phyloP scores from a whole-genome alignment of 2,797 vertebrate genomes.

The Borostomias antarcticus region DNA sequence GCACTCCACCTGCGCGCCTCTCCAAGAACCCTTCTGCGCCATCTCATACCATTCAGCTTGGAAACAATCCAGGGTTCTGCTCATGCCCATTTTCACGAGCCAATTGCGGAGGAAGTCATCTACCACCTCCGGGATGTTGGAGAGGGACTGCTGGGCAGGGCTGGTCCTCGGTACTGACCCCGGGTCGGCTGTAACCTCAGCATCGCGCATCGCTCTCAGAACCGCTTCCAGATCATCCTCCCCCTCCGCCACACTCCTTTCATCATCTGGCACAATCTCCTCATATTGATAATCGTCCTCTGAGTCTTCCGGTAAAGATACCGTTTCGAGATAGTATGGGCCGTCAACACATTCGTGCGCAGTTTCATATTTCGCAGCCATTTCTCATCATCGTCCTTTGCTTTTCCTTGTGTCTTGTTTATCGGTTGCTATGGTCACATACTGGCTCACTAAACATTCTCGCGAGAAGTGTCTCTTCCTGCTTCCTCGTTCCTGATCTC shows the following conservation, averaged over 20 bases:
- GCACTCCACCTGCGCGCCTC: conserved; percentile 51
- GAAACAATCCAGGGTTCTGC: conserved; percentile 84
- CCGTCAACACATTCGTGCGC: conserved; percentile 36
- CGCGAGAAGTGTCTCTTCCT: no score
- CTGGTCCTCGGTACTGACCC: conserved; percentile 6
- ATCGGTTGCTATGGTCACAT: conserved; percentile 39
- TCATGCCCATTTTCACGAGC: conserved; percentile 82
- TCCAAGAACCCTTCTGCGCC: conserved; percentile 69
- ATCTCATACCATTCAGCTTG: conserved; percentile 89
- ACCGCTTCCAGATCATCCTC: conserved; percentile 40
- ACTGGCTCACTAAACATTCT: not conserved
- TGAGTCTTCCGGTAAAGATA: conserved; percentile 40
- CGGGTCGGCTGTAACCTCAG: not conserved
- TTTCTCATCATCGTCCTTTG: conserved; percentile 2
- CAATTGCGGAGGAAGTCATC: conserved; percentile 92
- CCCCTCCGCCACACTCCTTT: conserved; percentile 40
- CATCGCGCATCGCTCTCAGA: conserved; percentile 30
- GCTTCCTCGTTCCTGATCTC: no score
- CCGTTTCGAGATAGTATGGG: conserved; percentile 43
- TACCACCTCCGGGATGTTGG: conserved; percentile 75
- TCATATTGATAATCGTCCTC: conserved; percentile 37
- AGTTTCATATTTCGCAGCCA: conserved; percentile 25
- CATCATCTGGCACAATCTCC: conserved; percentile 28
- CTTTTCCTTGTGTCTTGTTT: conserved; percentile 8
- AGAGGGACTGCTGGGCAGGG: conserved; percentile 2